Conservation (phyloP, 2,797 vertebrate species). For the Catostomus latipinnis region DNA sequence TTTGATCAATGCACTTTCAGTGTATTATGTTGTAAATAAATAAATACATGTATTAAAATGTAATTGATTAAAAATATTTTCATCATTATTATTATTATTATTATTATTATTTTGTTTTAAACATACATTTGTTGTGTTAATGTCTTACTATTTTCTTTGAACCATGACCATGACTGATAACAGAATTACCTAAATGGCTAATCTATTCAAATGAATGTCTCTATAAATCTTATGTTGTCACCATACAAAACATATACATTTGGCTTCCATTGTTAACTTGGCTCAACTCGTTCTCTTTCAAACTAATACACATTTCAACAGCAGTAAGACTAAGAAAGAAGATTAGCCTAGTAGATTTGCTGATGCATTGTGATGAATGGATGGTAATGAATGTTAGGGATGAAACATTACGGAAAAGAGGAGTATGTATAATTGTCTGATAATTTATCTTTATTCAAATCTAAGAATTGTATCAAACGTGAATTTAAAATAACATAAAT, state of each 20-base stretch:
- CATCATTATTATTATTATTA: no score
- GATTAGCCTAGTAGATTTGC: conserved; percentile 13
- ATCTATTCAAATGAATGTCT: conserved; percentile 34
- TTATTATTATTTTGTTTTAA: no score
- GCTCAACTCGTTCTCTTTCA: not conserved
- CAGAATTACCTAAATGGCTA: conserved; percentile 28
- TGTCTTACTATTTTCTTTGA: conserved; percentile 4
- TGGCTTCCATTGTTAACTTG: conserved; percentile 13
- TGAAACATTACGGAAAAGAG: conserved; percentile 52
- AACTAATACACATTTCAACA: conserved; percentile 21
- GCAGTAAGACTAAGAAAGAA: conserved; percentile 19
- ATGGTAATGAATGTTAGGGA: conserved; percentile 36
- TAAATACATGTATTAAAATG: no score
- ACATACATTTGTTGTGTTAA: not conserved
- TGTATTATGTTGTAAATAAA: no score
- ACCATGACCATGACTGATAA: conserved; percentile 9
- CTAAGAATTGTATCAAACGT: conserved; percentile 63
- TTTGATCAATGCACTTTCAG: conserved; percentile 6
- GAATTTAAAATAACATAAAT: conserved; percentile 15
- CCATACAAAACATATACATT: conserved; percentile 5
- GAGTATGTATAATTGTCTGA: conserved; percentile 78
- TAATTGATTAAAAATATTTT: no score
- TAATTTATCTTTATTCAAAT: conserved; percentile 82
- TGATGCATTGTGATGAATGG: conserved; percentile 29
- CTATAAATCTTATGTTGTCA: conserved; percentile 20